phyloP scores from a whole-genome alignment of 2,888 invertebrate genomes.

The Cosmia trapezina region DNA sequence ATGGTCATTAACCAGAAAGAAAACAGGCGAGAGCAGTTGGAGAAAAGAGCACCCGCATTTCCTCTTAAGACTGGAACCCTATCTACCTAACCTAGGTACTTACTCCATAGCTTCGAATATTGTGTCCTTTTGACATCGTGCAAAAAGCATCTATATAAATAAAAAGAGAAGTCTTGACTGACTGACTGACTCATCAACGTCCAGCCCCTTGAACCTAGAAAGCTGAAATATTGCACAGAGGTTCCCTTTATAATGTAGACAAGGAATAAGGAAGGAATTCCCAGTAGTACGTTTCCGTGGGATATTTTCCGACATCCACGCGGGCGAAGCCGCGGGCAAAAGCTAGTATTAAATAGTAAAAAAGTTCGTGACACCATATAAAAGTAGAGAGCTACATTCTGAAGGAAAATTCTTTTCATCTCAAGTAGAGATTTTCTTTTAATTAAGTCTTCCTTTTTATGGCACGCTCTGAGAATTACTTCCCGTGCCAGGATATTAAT shows the following conservation, averaged over 20 bases:
- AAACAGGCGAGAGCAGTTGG: too few relatives aligned
- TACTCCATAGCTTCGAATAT: neutral
- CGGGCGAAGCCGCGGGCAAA: too few relatives aligned
- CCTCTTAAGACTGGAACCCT: neutral
- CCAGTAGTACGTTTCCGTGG: too few relatives aligned
- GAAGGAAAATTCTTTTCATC: neutral
- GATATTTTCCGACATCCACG: too few relatives aligned
- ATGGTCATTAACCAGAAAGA: too few relatives aligned
- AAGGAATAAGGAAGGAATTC: too few relatives aligned
- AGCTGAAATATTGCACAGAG: too few relatives aligned
- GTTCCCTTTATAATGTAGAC: too few relatives aligned
- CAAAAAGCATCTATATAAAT: constrained; percentile 2
- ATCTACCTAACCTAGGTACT: neutral
- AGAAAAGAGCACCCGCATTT: too few relatives aligned
- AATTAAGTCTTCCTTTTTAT: constrained; percentile 31
- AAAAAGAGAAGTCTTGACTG: too few relatives aligned
- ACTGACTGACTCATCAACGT: too few relatives aligned
- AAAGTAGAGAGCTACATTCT: neutral
- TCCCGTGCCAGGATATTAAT: constrained; percentile 55
- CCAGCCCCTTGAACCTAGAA: too few relatives aligned
- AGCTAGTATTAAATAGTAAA: neutral
- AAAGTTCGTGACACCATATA: neutral
- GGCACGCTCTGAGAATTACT: constrained; percentile 30
- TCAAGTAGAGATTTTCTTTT: constrained; percentile 13
- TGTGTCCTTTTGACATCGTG: neutral